Base-by-base conservation (phyloP, 2,888 invertebrate genomes). In the Nemurella pictetii region DNA sequence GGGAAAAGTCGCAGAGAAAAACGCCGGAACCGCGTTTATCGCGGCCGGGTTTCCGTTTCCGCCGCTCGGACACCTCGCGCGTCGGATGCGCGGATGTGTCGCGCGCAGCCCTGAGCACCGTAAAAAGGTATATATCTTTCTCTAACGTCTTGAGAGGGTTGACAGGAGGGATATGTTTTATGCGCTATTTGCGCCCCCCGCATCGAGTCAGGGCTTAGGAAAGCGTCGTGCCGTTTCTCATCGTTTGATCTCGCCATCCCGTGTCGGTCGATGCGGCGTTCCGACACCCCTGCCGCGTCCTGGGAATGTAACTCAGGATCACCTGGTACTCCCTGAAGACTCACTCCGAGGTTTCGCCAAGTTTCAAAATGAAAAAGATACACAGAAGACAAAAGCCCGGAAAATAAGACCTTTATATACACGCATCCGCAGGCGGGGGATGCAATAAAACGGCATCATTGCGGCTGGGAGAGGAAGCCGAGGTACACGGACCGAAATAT, bases 391-490 rank as follows among this genome's bases (percentile, higher is more conserved):
- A 36, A 82, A 82, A 82, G 27, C 9, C 29, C 29, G 55, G 29
- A 72, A 80, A 82, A 72, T 82, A 72, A 72, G 82, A 55, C 82
- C 55, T 28, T 72, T 26, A 35, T 35, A 27, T 55, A 55, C 55
- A 55, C 15, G 55, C 55, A 55, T 82, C 55, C 73, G 20, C 78
- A 27, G 28, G 28, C 78, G 55, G 28, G 3, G 82, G 3, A 9
- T 3, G 82, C 82, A 72, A 72, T 72, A 82, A 82, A 82, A 55
- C 29, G 82, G 28, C 29, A 20, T 82, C 82, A 72, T 55, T 82
- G 82, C 27, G 82, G 82, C 35, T 36, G 82, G 26, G 27, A 12
- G 0, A 27, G 82, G 82, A 82, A 80, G 36, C 26, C 30, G 55
- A 35, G 80, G 25, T 36, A 80, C 32, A 35, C 20, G 35, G 26